A percentile compares a stretch with the other conserved stretches of the same genome.
These are phyloP conservation scores for Eupithecia centaureata DNA, from an alignment of 2,888 invertebrate genomes.

Conservation along the genomic window DNA sequence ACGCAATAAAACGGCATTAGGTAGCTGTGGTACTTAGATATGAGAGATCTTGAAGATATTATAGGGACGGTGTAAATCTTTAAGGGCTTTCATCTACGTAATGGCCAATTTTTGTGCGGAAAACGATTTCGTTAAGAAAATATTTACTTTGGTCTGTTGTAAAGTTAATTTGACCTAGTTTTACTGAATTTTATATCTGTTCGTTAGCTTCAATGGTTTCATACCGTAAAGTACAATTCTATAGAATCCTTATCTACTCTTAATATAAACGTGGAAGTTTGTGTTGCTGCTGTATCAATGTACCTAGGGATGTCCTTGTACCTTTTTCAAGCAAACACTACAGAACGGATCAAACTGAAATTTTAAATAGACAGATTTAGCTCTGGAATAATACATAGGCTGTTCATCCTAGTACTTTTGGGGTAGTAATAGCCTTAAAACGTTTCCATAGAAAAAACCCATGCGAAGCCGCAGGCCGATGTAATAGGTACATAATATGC, in stretches of 20 bases:
- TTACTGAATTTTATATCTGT: not conserved
- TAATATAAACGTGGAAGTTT: too few relatives aligned
- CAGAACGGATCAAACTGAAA: too few relatives aligned
- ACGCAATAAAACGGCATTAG: conserved; percentile 76
- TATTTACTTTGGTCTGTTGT: not conserved
- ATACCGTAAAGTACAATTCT: not conserved
- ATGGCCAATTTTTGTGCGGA: conserved; percentile 24
- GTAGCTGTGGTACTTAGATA: conserved; percentile 52
- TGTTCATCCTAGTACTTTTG: too few relatives aligned
- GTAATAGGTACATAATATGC: not conserved
- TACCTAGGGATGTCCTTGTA: too few relatives aligned
- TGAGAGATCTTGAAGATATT: conserved; percentile 42
- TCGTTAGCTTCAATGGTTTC: not conserved
- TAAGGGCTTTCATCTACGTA: conserved; percentile 25
- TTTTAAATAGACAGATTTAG: too few relatives aligned
- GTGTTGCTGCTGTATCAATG: too few relatives aligned
- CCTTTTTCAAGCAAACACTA: too few relatives aligned
- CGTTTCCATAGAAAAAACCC: too few relatives aligned
- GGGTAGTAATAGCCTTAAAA: too few relatives aligned
- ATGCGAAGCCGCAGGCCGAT: too few relatives aligned
- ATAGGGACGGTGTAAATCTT: conserved; percentile 33
- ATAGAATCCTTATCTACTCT: too few relatives aligned
- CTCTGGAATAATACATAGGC: too few relatives aligned
- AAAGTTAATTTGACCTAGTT: not conserved
- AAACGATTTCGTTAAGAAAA: not conserved